Evolutionary conservation across 2,888 invertebrate genomes (phyloP).

Genomic region (Chaitophorus viminalis): DNA sequence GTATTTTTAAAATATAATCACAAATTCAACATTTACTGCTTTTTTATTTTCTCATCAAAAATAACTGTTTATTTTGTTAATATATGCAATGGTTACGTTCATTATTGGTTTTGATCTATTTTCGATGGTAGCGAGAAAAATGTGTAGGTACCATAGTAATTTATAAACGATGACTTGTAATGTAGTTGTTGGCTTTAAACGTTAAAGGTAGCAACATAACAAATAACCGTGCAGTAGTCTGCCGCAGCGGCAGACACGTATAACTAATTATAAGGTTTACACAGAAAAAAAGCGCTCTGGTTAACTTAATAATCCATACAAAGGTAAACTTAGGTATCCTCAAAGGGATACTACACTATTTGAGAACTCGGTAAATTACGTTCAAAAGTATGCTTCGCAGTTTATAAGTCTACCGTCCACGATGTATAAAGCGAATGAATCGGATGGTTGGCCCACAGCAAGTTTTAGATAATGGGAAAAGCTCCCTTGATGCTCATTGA

Average conservation of each 20-base stretch:
- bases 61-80: too few relatives aligned
- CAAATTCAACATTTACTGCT: too few relatives aligned
- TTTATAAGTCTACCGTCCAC: conserved; percentile 9
- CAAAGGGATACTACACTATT: conserved; percentile 20
- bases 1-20: too few relatives aligned
- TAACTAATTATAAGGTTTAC: conserved; percentile 34
- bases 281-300: conserved; percentile 15
- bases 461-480: conserved; percentile 36
- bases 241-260: background rate
- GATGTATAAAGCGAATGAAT: conserved; percentile 38
- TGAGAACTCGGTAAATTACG: conserved; percentile 47
- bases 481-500: conserved; percentile 17
- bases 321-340: conserved; percentile 35
- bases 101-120: too few relatives aligned
- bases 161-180: background rate
- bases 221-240: background rate
- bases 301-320: conserved; percentile 40
- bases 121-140: background rate
- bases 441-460: conserved; percentile 13
- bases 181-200: background rate
- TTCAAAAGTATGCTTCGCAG: conserved; percentile 35
- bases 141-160: background rate
- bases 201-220: background rate
- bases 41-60: too few relatives aligned
- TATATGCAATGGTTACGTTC: too few relatives aligned